Evolutionary conservation across 2,888 invertebrate species (phyloP).

Genomic region (Clanis bilineata): DNA sequence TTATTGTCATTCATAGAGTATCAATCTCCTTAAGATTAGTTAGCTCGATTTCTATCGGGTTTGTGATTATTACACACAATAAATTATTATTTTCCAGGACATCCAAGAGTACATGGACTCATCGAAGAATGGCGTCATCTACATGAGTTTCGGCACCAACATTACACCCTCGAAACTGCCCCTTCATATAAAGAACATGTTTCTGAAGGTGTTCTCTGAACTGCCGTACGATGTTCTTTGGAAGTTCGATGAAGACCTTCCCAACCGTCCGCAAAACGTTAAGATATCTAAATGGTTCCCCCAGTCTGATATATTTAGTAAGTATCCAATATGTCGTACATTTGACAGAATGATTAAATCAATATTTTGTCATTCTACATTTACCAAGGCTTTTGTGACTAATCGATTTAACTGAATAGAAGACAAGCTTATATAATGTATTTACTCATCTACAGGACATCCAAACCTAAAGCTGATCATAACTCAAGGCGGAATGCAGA

Average conservation of each 20-base stretch:
- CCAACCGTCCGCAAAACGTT: slow-evolving; percentile 48
- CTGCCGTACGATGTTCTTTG: slow-evolving; percentile 61
- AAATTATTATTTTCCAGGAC: slow-evolving; percentile 36
- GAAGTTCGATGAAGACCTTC: slow-evolving; percentile 53
- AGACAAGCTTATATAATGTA: no score
- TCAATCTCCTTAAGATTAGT: no score
- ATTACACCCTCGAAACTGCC: slow-evolving; percentile 43
- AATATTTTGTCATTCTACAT: no score
- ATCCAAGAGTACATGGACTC: slow-evolving; percentile 49
- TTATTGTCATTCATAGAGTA: no score
- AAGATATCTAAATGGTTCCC: slow-evolving; percentile 25
- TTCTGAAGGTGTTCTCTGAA: slow-evolving; percentile 50
- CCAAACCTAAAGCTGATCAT: slow-evolving; percentile 72
- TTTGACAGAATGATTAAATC: no score
- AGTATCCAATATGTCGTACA: no score
- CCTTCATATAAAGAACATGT: slow-evolving; percentile 34
- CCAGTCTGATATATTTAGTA: slow-evolving; percentile 22
- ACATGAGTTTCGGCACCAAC: slow-evolving; percentile 61
- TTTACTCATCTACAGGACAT: slow-evolving; percentile 47
- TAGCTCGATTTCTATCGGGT: no score
- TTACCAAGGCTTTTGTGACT: no score
- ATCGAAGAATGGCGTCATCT: slow-evolving; percentile 56
- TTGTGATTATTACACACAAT: no score
- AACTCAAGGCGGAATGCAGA: slow-evolving; percentile 74
- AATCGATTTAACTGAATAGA: no score